Conservation (phyloP, 2,888 invertebrate genomes). For the Gymnoscelis rufifasciata region DNA sequence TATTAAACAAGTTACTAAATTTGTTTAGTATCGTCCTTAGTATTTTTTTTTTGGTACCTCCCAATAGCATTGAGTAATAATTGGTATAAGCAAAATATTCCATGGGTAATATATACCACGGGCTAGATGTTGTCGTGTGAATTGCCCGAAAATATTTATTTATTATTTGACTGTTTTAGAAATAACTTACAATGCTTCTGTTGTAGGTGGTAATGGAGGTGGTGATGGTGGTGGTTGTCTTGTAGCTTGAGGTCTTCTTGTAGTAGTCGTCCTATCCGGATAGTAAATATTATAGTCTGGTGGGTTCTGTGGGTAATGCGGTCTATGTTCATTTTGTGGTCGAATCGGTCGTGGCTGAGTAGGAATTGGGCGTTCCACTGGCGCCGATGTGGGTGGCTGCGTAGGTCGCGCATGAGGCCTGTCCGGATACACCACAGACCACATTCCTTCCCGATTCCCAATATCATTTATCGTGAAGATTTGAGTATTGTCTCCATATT, state of each 20-base stretch:
- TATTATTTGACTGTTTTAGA: not conserved
- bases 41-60: too few relatives aligned
- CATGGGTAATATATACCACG: too few relatives aligned
- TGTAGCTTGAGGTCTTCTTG: constrained; percentile 21
- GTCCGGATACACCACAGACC: constrained; percentile 18
- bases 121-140: too few relatives aligned
- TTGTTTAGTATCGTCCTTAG: too few relatives aligned
- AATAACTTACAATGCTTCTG: constrained; percentile 8
- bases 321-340: constrained; percentile 1
- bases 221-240: constrained; percentile 19
- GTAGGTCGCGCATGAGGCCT: constrained; percentile 4
- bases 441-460: constrained; percentile 31
- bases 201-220: constrained; percentile 18
- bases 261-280: constrained; percentile 25
- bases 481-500: constrained; percentile 34
- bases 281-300: constrained; percentile 20
- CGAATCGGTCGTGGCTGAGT: constrained; percentile 6
- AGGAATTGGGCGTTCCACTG: constrained; percentile 2
- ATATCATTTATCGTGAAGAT: constrained; percentile 36
- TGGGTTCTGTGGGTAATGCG: constrained; percentile 5
- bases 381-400: not conserved
- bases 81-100: too few relatives aligned
- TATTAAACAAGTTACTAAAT: too few relatives aligned
- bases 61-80: too few relatives aligned
- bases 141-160: not conserved